These are phyloP conservation scores for Erannis defoliaria DNA, from an alignment of 2,888 invertebrate species.

Conservation along the genomic window DNA sequence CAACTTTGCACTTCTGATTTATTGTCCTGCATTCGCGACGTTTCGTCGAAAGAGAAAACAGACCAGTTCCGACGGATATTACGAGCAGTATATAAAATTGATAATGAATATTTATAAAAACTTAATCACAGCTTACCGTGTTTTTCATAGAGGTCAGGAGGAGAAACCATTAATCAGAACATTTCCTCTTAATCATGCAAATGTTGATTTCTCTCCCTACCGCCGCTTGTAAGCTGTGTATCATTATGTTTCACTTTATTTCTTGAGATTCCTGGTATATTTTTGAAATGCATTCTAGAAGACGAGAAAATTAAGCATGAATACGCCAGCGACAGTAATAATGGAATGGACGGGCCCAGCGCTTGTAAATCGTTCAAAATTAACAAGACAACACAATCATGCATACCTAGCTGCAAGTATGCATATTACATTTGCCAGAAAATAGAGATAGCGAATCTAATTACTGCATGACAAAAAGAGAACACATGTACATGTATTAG, in stretches of 20 bases:
- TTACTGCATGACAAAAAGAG: too few relatives aligned
- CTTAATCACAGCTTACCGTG: slow-evolving; percentile 75
- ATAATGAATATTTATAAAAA: slow-evolving; percentile 85
- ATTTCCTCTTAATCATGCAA: slow-evolving; percentile 78
- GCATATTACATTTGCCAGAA: too few relatives aligned
- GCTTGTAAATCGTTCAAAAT: too few relatives aligned
- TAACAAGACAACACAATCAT: too few relatives aligned
- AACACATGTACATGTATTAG: too few relatives aligned
- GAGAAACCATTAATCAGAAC: slow-evolving; percentile 80
- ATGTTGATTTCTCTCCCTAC: slow-evolving; percentile 64
- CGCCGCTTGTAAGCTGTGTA: slow-evolving; percentile 34
- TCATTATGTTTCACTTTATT: slow-evolving; percentile 66
- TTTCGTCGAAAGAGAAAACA: slow-evolving; percentile 86
- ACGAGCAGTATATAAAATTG: slow-evolving; percentile 80
- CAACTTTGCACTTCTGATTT: slow-evolving; percentile 86
- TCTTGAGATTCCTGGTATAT: slow-evolving; percentile 42
- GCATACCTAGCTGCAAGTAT: too few relatives aligned
- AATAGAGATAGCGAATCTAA: too few relatives aligned
- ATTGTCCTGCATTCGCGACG: slow-evolving; percentile 82
- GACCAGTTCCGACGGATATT: slow-evolving; percentile 81
- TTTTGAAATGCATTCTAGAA: not conserved
- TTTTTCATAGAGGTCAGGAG: slow-evolving; percentile 73
- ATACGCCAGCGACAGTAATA: too few relatives aligned
- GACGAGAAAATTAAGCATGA: not conserved
- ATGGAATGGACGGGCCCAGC: too few relatives aligned